Base-by-base conservation (phyloP, 2,888 invertebrate genomes). In the Diabrotica balteata region DNA sequence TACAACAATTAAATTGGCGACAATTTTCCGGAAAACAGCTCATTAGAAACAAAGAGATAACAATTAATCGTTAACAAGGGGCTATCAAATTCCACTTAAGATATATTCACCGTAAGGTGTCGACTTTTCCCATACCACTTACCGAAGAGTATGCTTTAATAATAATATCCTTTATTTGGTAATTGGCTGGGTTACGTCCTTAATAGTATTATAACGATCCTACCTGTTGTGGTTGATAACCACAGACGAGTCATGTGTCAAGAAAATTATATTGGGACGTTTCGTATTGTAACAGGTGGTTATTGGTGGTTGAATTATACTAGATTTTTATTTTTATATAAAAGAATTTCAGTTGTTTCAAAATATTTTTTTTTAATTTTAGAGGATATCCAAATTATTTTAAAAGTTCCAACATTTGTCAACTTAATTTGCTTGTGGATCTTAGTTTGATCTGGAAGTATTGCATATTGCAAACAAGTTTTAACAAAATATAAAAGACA, bases 91-190 rank as follows among this genome's bases (percentile, higher is more conserved):
- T 45, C 51, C 50, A 57, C 50, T 57, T 57, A 44, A 44, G 55
- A 8, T 11, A 45, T 7, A 57, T 45, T 17, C 45, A 8, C 8
- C 22, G 22, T 57, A 55, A 68, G 71, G 72, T 69, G 68, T 70
- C 54, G 67, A 70, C 47, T 73, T 63, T 75, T 76, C 74, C 74
- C 75, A 75, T 69, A 69, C 57, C 59, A 68, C 64, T 65, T 66
- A 63, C 10, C 17, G 44, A 8, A 59, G n/a, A 10, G 45, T 8
- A 59, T 42, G 68, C 66, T 57, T 59, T 73, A 73, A 74, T 73
- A 72, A 77, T 74, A 71, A 71, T 72, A 75, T 72, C 68, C 73
- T 73, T 75, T 74, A 75, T 73, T 75, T 64, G 65, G 72, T 77
- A 76, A 77, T 77, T 77, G 76, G 73, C 63, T 61, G 62, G 69